Evolutionary conservation across 1,140 invertebrate species (phyloP), one percentile per base, ranked within the genome.

Genomic region (Bradynema listronoti): DNA sequence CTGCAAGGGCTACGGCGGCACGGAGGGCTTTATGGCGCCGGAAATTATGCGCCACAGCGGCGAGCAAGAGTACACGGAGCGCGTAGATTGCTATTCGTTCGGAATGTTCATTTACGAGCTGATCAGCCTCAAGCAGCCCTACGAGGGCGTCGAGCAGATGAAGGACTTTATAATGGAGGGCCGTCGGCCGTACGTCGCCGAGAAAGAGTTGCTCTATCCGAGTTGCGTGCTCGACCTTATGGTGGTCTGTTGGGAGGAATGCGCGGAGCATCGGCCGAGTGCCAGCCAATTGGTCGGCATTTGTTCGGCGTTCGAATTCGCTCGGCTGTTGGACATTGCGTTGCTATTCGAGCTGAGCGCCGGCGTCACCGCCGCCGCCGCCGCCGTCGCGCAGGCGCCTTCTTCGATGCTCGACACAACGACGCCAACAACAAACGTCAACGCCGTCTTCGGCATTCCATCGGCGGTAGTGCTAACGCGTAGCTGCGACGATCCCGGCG

Each of bases 101-200:
- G 92, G 91, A n/a, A 97, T 98, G 91, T 89, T 97, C 69, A 83
- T 98, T 60, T 98, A 96, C 79, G 94, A 98, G 80, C 82, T 97
- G 42, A 80, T 96, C 14, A 92, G 90, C 3, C 82, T 96, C 29
- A 86, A 90, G 49, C 88, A 90, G 75, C 93, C 94, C 0, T 95
- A 95, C 73, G 90, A 94, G 72, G 85, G 90, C 65, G 88, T 93
- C 69, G 91, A 94, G 75, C 88, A 90, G 14, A 89, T 96, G 1
- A 95, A 94, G 77, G 91, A 96, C 70, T 89, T 89, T 66, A 89
- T 97, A 29, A 80, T 97, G 29, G 91, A 96, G 79, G 93, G 92
- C 41, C 89, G 87, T 29, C 81, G 92, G 54, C 93, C 93, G 0
- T 84, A 87, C 0, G 78, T 97, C 0, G 87, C 90, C 0, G 86